Evolutionary conservation across 2,888 invertebrate genomes (phyloP).

Genomic region (Leptura quadrifasciata): DNA sequence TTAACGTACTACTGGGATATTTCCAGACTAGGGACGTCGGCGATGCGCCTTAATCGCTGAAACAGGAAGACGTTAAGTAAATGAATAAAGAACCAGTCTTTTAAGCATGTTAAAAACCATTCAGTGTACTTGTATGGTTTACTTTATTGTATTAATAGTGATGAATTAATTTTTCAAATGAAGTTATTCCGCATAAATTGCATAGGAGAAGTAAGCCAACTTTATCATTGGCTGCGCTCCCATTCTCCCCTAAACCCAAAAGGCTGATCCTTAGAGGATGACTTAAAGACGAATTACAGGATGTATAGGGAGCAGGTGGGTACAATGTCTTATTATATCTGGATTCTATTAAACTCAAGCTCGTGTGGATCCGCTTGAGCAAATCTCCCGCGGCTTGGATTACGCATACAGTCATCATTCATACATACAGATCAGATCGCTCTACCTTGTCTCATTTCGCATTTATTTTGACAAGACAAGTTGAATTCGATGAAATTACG

Average conservation of each 20-base stretch:
- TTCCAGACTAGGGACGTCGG: no score
- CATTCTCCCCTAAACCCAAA: conserved; percentile 21
- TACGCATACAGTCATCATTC: conserved; percentile 34
- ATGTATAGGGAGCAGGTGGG: conserved; percentile 57
- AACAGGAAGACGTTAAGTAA: no score
- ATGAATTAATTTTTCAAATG: no score
- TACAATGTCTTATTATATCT: conserved; percentile 59
- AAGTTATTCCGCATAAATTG: neutral
- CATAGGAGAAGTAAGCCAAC: neutral
- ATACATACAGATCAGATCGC: conserved; percentile 40
- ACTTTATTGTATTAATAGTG: no score
- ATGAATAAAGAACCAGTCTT: no score
- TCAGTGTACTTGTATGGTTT: no score
- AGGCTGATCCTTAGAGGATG: conserved; percentile 45
- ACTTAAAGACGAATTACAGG: conserved; percentile 55
- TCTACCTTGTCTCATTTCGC: conserved; percentile 17
- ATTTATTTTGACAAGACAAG: conserved; percentile 14
- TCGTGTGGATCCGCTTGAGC: conserved; percentile 24
- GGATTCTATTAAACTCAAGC: conserved; percentile 56
- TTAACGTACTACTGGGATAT: no score
- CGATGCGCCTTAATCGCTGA: no score
- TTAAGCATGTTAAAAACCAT: no score
- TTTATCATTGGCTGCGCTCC: neutral
- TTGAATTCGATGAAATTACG: conserved; percentile 12
- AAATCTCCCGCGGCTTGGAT: conserved; percentile 29